These are phyloP conservation scores for Celastrina argiolus DNA, from an alignment of 2,888 invertebrate species.

Conservation along the genomic window DNA sequence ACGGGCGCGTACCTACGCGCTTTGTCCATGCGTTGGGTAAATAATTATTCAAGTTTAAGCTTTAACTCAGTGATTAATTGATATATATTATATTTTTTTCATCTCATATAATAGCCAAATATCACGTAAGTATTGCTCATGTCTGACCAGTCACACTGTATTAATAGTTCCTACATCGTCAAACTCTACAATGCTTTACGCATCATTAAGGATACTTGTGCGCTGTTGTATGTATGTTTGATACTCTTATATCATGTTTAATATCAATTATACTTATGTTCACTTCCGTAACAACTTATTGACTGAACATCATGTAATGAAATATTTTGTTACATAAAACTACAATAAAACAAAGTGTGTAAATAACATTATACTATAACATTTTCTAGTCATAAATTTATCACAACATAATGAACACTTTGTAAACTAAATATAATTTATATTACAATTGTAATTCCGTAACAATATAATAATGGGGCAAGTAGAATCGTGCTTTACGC, in stretches of 20 bases:
- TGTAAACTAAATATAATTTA: background rate
- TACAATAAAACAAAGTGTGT: slow-evolving; percentile 41
- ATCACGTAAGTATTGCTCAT: too few species aligned
- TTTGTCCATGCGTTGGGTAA: too few species aligned
- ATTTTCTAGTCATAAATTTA: slow-evolving; percentile 76
- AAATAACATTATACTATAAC: slow-evolving; percentile 69
- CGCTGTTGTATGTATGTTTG: too few species aligned
- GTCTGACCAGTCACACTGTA: too few species aligned
- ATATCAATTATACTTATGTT: background rate
- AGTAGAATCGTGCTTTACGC: too few species aligned
- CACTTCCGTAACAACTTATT: background rate
- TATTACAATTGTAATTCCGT: background rate
- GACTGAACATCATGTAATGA: background rate
- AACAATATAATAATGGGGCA: background rate
- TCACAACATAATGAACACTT: slow-evolving; percentile 73
- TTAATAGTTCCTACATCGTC: too few species aligned
- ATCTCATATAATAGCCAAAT: too few species aligned
- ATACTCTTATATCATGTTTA: background rate
- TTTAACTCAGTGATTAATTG: too few species aligned
- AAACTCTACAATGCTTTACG: too few species aligned
- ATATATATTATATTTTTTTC: too few species aligned
- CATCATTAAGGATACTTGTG: background rate
- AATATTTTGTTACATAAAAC: background rate
- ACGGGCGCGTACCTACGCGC: too few species aligned
- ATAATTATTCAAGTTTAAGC: too few species aligned